Evolutionary conservation across 2,888 invertebrate species (phyloP).

Genomic region (Parnassius apollo): DNA sequence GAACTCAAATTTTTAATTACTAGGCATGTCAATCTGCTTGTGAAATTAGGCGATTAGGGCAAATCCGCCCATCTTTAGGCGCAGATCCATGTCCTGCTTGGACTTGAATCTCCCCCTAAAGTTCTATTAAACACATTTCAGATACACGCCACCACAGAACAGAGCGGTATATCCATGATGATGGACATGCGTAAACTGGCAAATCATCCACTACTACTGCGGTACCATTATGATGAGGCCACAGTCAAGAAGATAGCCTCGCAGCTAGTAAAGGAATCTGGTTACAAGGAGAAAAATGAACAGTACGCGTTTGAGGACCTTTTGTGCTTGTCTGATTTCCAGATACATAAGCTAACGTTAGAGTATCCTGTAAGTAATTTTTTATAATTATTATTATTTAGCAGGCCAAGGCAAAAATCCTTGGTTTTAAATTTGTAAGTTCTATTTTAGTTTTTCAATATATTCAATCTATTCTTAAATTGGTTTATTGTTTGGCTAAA

Average conservation of each 20-base stretch:
- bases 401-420: too few species aligned
- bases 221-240: slow-evolving; percentile 86
- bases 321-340: slow-evolving; percentile 93
- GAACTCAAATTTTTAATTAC: too few species aligned
- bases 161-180: slow-evolving; percentile 89
- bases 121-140: slow-evolving; percentile 34
- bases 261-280: slow-evolving; percentile 83
- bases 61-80: too few species aligned
- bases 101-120: too few species aligned
- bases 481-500: too few species aligned
- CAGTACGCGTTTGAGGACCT: slow-evolving; percentile 93
- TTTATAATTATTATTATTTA: too few species aligned
- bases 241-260: slow-evolving; percentile 85
- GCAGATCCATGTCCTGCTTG: too few species aligned
- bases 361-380: slow-evolving; percentile 79
- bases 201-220: slow-evolving; percentile 94
- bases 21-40: too few species aligned
- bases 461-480: too few species aligned
- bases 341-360: slow-evolving; percentile 89
- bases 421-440: too few species aligned
- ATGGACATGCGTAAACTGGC: slow-evolving; percentile 96
- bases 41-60: too few species aligned
- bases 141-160: slow-evolving; percentile 78
- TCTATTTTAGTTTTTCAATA: too few species aligned
- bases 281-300: slow-evolving; percentile 88